A percentile compares a stretch with the other conserved stretches of the same genome.
Evolutionary conservation across 2,113 vertebrate species (phyloP).

Genomic region (Dolichallabes microphthalmus): DNA sequence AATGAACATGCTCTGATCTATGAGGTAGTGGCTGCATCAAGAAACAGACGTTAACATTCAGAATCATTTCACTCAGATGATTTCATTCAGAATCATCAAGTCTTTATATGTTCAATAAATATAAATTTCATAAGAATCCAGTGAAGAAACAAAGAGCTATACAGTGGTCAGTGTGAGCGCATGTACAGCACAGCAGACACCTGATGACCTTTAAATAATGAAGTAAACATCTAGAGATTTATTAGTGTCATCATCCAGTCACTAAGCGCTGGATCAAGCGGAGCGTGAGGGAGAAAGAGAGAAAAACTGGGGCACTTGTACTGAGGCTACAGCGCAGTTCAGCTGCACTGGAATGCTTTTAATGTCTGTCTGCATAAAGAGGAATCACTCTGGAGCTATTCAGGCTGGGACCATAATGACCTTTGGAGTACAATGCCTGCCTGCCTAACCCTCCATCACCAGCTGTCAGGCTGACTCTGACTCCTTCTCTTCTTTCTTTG

Average conservation of each 20-base stretch:
- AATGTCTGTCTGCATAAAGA: slow-evolving; percentile 67
- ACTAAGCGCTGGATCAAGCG: neutral
- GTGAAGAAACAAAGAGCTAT: neutral
- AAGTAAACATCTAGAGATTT: slow-evolving; percentile 6
- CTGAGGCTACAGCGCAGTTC: slow-evolving; percentile 46
- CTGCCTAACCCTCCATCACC: slow-evolving; percentile 49
- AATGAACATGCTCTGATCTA: neutral
- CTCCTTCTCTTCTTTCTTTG: neutral
- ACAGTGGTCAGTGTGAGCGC: neutral
- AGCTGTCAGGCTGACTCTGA: slow-evolving; percentile 42
- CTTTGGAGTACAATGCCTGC: slow-evolving; percentile 62
- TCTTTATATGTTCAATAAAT: slow-evolving; percentile 1
- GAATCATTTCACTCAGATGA: neutral
- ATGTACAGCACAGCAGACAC: neutral
- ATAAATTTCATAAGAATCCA: neutral
- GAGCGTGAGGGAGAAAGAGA: neutral
- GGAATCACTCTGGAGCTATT: slow-evolving; percentile 69
- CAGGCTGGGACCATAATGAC: slow-evolving; percentile 62
- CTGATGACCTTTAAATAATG: slow-evolving; percentile 13
- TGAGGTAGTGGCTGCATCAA: neutral
- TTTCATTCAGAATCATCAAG: neutral
- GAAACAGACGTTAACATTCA: neutral
- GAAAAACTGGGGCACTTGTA: neutral
- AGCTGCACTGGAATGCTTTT: slow-evolving; percentile 66
- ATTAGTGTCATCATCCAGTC: neutral